Evolutionary conservation across 1,140 invertebrate species (phyloP).

Genomic region (Drosophila triauraria): DNA sequence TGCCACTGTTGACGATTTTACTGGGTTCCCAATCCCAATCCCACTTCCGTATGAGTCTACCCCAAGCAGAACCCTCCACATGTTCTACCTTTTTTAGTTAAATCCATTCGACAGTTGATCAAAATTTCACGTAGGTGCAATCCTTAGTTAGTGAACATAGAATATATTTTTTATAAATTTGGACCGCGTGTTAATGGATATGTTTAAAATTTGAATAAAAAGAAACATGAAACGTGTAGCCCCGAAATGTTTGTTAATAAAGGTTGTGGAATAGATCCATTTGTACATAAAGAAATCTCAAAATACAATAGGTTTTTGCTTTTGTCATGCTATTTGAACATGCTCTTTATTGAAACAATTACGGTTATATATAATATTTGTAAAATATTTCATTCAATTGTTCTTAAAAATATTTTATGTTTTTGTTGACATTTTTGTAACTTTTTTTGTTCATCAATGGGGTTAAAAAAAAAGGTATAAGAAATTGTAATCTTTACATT

Average conservation of each 20-base stretch:
- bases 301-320: conserved; percentile 21
- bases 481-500: conserved; percentile 37
- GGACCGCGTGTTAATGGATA: conserved; percentile 24
- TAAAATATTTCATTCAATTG: conserved; percentile 53
- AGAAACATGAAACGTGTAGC: not conserved
- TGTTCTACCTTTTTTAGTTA: conserved; percentile 9
- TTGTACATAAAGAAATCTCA: not conserved
- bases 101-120: conserved; percentile 41
- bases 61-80: not conserved
- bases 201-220: conserved; percentile 28
- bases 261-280: not conserved
- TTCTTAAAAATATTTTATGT: conserved; percentile 56
- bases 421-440: conserved; percentile 57
- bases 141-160: conserved; percentile 26
- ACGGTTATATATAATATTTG: conserved; percentile 52
- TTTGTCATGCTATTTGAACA: conserved; percentile 58
- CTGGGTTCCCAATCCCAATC: conserved; percentile 14
- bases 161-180: conserved; percentile 36
- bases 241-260: conserved; percentile 5
- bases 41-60: conserved; percentile 35
- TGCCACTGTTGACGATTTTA: not conserved
- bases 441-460: conserved; percentile 47
- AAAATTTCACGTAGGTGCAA: conserved; percentile 48
- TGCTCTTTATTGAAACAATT: conserved; percentile 68
- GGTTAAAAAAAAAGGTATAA: conserved; percentile 43